These are phyloP conservation scores for Schizaphis graminum DNA, from an alignment of 2,888 invertebrate genomes.

Conservation along the genomic window DNA sequence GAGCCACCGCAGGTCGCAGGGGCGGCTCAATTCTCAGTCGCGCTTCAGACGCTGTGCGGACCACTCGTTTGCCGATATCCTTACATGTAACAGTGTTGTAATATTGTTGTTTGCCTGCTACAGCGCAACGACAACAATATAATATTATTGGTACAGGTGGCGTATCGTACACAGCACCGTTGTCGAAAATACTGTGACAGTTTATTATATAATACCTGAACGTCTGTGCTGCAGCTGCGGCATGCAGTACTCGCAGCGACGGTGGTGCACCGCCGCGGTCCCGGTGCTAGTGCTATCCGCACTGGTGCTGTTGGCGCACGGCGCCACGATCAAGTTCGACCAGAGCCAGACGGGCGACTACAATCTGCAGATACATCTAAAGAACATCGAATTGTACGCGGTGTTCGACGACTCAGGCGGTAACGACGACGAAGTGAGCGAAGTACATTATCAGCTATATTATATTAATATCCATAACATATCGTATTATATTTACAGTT, in stretches of 20 bases:
- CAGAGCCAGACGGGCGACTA: slow-evolving; percentile 84
- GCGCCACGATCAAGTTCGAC: slow-evolving; percentile 73
- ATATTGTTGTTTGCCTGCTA: not conserved
- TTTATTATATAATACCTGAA: not conserved
- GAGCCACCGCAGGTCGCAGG: not conserved
- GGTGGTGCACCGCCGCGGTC: slow-evolving; percentile 16
- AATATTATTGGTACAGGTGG: not conserved
- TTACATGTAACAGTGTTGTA: not conserved
- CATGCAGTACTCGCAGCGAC: slow-evolving; percentile 20
- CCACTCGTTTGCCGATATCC: not conserved
- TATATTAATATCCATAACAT: not conserved
- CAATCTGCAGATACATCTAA: slow-evolving; percentile 84
- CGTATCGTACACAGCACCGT: not conserved
- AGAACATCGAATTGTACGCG: slow-evolving; percentile 83
- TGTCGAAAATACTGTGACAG: not conserved
- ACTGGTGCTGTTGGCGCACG: slow-evolving; percentile 11
- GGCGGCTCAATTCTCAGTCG: slow-evolving; percentile 23
- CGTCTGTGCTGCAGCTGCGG: not conserved
- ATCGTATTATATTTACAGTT: not conserved
- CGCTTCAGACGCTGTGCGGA: slow-evolving; percentile 32
- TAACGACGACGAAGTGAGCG: slow-evolving; percentile 74
- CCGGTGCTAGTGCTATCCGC: not conserved
- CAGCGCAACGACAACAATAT: not conserved
- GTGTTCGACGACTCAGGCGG: slow-evolving; percentile 74
- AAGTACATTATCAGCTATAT: not conserved